phyloP scores from a whole-genome alignment of 2,888 invertebrate species.

The Andrena minutula region DNA sequence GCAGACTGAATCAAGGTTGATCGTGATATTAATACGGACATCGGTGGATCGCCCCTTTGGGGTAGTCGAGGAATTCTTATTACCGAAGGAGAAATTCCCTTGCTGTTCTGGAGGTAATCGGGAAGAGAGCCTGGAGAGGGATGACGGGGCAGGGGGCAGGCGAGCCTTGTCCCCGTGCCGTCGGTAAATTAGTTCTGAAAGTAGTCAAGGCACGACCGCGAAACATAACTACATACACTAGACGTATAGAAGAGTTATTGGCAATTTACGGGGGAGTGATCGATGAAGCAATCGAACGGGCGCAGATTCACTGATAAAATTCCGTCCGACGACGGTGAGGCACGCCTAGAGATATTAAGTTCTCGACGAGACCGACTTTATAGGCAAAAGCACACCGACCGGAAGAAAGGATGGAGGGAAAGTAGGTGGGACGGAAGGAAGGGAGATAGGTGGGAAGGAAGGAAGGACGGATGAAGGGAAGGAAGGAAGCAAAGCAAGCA shows the following conservation, averaged over 20 bases:
- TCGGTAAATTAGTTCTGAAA: conserved; percentile 63
- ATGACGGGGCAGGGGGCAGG: neutral
- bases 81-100: conserved; percentile 37
- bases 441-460: conserved; percentile 18
- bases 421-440: conserved; percentile 1
- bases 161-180: conserved; percentile 23
- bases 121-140: neutral
- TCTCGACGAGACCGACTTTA: conserved; percentile 68
- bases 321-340: conserved; percentile 38
- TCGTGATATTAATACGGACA: conserved; percentile 7
- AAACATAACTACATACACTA: conserved; percentile 56
- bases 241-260: conserved; percentile 55
- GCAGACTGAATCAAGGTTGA: neutral
- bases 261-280: conserved; percentile 62
- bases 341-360: conserved; percentile 70
- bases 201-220: conserved; percentile 58
- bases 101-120: conserved; percentile 20
- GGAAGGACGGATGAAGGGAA: conserved; percentile 12
- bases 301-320: conserved; percentile 65
- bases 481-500: conserved; percentile 42
- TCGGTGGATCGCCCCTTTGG: conserved; percentile 1
- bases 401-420: conserved; percentile 37
- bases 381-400: conserved; percentile 54
- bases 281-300: conserved; percentile 63
- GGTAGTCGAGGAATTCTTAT: conserved; percentile 25